A percentile compares a stretch with the other conserved stretches of the same genome.
phyloP scores from a whole-genome alignment of 2,797 vertebrate genomes.

The Sciaenops ocellatus region DNA sequence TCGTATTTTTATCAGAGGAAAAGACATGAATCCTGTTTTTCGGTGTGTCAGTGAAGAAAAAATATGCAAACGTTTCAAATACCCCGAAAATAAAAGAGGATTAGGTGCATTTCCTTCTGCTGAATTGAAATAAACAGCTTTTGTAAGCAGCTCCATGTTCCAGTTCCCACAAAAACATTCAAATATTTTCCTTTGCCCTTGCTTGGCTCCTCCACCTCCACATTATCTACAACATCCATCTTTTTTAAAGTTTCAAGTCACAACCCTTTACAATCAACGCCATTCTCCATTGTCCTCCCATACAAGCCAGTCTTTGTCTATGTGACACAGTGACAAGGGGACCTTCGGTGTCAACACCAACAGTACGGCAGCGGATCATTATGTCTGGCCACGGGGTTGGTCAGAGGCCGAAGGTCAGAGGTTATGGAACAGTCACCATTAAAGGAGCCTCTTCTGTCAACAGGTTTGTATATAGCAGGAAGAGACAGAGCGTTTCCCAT shows the following conservation, averaged over 20 bases:
- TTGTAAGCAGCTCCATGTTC: neutral
- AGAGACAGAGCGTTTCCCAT: conserved; percentile 56
- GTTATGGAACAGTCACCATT: conserved; percentile 72
- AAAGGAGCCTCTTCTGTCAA: conserved; percentile 78
- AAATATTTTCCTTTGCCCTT: neutral
- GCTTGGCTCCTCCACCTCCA: neutral
- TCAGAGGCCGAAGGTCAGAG: conserved; percentile 73
- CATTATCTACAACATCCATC: conserved; percentile 57
- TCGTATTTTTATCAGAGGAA: conserved; percentile 38
- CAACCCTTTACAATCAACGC: conserved; percentile 37
- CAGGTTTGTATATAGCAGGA: conserved; percentile 77
- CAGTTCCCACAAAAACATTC: neutral
- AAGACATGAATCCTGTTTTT: conserved; percentile 19
- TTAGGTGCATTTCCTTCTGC: conserved; percentile 12
- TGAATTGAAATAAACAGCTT: conserved; percentile 19
- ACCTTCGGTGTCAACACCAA: conserved; percentile 72
- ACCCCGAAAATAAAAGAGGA: conserved; percentile 7
- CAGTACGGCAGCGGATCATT: conserved; percentile 62
- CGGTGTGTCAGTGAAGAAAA: neutral
- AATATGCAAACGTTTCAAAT: conserved; percentile 20
- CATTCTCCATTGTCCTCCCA: conserved; percentile 61
- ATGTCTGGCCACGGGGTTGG: conserved; percentile 68
- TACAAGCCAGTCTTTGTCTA: conserved; percentile 73
- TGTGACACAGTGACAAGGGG: conserved; percentile 66
- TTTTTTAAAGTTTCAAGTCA: conserved; percentile 59